Evolutionary conservation across 2,113 vertebrate genomes (phyloP), one percentile per base, ranked within the genome.

Genomic region (Percina caprodes): DNA sequence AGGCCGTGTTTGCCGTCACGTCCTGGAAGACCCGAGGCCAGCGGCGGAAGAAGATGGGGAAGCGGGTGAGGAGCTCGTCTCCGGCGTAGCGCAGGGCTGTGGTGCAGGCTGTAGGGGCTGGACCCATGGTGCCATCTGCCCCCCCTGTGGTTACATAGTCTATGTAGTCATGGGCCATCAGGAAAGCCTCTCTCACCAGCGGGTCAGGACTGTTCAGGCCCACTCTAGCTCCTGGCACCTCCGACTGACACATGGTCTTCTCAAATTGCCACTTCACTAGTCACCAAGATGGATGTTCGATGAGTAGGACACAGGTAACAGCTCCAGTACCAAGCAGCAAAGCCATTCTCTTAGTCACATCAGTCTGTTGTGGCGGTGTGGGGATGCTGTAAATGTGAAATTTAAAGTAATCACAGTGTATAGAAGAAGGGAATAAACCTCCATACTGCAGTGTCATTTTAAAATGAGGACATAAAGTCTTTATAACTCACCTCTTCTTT

Each of bases 21-120:
- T 95, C 93, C 65, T 89, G 91, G 83, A 96, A 96, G 23, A 96
- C 63, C 0, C 94, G 91, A 0, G 95, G 94, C 95, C 95, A 96
- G 63, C 94, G 94, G 3, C 91, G 89, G 81, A 96, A 96, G 90
- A 95, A 95, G 77, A 96, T 95, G 59, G 93, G 95, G 78, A 95
- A 96, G 68, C 88, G 91, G 10, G 33, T 58, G 26, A 95, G 92
- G 1, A 96, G 94, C 61, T 95, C 92, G 0, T 95, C 92, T 0
- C 94, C 94, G 0, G 95, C 94, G 1, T 95, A 89, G 3, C 92
- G 91, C 61, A 96, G 80, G 16, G 95, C 93, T 0, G 88, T 85
- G 0, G 94, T 24, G 59, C 92, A 90, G 12, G 35, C 45, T 1
- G 93, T 90, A 5, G 95, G 90, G 24, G 93, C 82, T 0, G 91